Evolutionary conservation across 2,888 invertebrate species (phyloP).

Genomic region (Oscheius sp.): DNA sequence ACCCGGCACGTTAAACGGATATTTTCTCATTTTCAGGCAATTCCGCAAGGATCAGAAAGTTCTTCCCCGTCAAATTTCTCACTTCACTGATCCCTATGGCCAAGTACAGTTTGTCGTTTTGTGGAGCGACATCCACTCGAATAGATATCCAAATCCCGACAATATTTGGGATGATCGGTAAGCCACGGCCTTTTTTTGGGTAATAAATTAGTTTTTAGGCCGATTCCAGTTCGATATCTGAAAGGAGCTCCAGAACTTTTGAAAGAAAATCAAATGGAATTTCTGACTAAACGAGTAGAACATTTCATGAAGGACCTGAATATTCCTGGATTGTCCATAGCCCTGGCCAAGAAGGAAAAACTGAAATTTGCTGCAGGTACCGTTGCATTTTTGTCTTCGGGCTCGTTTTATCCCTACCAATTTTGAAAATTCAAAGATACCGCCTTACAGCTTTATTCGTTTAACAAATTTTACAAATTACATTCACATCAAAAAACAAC

Average conservation of each 20-base stretch:
- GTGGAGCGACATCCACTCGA: conserved; percentile 68
- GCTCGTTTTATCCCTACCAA: too few relatives aligned
- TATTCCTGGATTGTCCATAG: conserved; percentile 72
- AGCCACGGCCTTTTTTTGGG: neutral
- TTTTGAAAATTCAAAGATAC: too few relatives aligned
- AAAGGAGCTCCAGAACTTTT: conserved; percentile 63
- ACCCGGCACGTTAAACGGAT: too few relatives aligned
- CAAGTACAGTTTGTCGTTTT: conserved; percentile 63
- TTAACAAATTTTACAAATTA: too few relatives aligned
- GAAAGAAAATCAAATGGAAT: conserved; percentile 62
- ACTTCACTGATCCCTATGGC: conserved; percentile 60
- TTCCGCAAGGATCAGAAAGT: conserved; percentile 51
- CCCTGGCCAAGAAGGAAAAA: conserved; percentile 69
- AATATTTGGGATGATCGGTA: conserved; percentile 64
- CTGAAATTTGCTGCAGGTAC: conserved; percentile 72
- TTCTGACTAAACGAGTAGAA: conserved; percentile 66
- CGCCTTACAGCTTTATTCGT: too few relatives aligned
- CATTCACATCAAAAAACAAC: too few relatives aligned
- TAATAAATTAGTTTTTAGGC: conserved; percentile 42
- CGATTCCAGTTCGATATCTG: conserved; percentile 58
- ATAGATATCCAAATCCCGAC: conserved; percentile 66
- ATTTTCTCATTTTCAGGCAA: conserved; percentile 30
- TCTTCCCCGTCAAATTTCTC: conserved; percentile 67
- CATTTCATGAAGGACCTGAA: conserved; percentile 71
- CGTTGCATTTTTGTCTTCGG: neutral